Base-by-base conservation (phyloP, 1,140 invertebrate species). In the Hycleus cichorii region DNA sequence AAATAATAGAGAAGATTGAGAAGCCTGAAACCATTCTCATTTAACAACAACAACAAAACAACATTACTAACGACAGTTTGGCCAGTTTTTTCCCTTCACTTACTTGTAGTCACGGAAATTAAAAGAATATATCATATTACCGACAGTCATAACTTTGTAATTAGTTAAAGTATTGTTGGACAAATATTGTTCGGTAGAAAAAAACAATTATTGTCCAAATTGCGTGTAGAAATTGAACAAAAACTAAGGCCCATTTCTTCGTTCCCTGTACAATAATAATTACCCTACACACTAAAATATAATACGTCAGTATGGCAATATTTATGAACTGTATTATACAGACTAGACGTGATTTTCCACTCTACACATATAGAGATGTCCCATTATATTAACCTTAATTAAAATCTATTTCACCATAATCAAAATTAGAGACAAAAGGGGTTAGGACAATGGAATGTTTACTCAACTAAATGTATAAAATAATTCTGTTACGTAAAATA, bases 311-410 rank as follows among this genome's bases (percentile, higher is more conserved):
- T 46, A 45, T 10, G 42, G 18, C 51, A 42, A 45, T 53, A 53
- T 53, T 53, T 53, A 53, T 53, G 44, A 53, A 53, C 51, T 27
- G 42, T 27, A 43, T 44, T 46, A 42, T 44, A 42, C 26, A 32
- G 42, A n/a, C 42, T 45, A 53, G 46, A 53, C 51, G 51, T 53
- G 51, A 53, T 53, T 53, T 53, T 53, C 51, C 51, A 53, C 51
- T 53, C 42, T 45, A 53, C 51, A 53, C 32, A 32, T 4, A 32
- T 5, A 32, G 32, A 32, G 32, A 32, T 32, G 32, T 32, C 32
- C 51, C 51, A 42, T 38, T 46, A 45, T 53, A 53, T 53, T 53
- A 53, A 42, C 40, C 32, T 45, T 53, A 53, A 53, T 53, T 53
- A 53, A 53, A 53, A 53, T 53, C 51, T 53, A 53, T 53, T 53